Percentiles rank a stretch among this genome's conserved stretches.
Conservation (phyloP, 1,140 invertebrate genomes). For the Maniola jurtina region DNA sequence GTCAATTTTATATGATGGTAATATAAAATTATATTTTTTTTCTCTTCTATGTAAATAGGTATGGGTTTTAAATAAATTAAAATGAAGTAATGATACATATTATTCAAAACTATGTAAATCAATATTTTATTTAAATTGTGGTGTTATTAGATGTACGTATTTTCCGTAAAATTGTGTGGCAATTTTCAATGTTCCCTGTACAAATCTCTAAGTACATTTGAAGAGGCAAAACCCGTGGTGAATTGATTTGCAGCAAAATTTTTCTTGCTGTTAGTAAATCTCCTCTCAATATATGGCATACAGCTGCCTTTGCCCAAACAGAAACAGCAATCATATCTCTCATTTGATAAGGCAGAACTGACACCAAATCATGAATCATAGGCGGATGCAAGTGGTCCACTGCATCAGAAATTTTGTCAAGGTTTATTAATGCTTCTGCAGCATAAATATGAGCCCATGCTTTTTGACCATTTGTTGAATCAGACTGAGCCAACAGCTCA, state of each 20-base stretch:
- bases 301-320: conserved; percentile 73
- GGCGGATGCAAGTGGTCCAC: conserved; percentile 91
- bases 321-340: conserved; percentile 69
- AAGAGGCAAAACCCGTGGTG: conserved; percentile 66
- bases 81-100: neutral
- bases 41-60: too few relatives aligned
- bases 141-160: conserved; percentile 41
- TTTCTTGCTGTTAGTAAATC: conserved; percentile 69
- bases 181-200: conserved; percentile 74
- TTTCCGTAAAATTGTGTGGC: conserved; percentile 69
- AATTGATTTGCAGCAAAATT: conserved; percentile 72
- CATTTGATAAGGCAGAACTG: conserved; percentile 62
- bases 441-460: conserved; percentile 93
- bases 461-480: conserved; percentile 78
- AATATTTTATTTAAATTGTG: neutral
- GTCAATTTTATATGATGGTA: too few relatives aligned
- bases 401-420: conserved; percentile 91
- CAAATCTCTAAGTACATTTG: conserved; percentile 77
- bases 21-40: too few relatives aligned
- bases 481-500: conserved; percentile 81
- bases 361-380: conserved; percentile 80
- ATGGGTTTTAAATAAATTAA: too few relatives aligned
- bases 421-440: conserved; percentile 91
- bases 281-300: conserved; percentile 70
- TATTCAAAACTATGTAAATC: neutral